Percentiles rank a stretch among this genome's conserved stretches.
phyloP scores from a whole-genome alignment of 2,888 invertebrate genomes.

The Eucriotettix oculatus region DNA sequence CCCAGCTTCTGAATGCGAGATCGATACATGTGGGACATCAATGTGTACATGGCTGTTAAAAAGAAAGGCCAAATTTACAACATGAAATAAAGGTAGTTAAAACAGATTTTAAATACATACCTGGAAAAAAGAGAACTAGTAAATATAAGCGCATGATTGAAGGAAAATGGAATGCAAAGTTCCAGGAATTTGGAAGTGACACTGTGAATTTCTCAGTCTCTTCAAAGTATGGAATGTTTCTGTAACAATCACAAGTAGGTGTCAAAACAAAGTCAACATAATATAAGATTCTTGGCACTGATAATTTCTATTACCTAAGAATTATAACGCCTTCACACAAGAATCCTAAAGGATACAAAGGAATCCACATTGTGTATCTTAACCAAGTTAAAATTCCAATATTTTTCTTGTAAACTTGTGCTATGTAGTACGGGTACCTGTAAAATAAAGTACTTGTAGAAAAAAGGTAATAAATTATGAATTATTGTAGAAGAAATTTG shows the following conservation, averaged over 20 bases:
- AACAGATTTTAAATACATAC: conserved; percentile 21
- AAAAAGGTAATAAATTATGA: too few species aligned
- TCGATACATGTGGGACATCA: conserved; percentile 75
- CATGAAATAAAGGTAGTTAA: neutral
- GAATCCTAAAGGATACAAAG: conserved; percentile 80
- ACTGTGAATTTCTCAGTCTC: conserved; percentile 62
- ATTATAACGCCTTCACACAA: conserved; percentile 71
- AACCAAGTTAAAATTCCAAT: conserved; percentile 72
- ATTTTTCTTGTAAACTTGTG: conserved; percentile 57
- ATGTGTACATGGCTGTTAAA: conserved; percentile 41
- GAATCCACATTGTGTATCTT: conserved; percentile 85
- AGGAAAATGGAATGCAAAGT: conserved; percentile 76
- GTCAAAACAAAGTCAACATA: neutral
- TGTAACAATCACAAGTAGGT: conserved; percentile 14
- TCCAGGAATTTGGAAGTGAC: conserved; percentile 66
- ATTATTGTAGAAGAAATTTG: too few species aligned
- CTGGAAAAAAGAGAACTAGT: conserved; percentile 56
- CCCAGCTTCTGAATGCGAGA: conserved; percentile 50
- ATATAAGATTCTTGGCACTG: conserved; percentile 3
- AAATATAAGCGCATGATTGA: conserved; percentile 61
- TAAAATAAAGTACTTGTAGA: too few species aligned
- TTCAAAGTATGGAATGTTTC: conserved; percentile 80
- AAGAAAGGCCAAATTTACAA: conserved; percentile 1
- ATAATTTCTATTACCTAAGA: conserved; percentile 25
- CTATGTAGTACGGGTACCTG: conserved; percentile 87